phyloP scores from a whole-genome alignment of 2,797 vertebrate species.

The Eleutherodactylus coqui region DNA sequence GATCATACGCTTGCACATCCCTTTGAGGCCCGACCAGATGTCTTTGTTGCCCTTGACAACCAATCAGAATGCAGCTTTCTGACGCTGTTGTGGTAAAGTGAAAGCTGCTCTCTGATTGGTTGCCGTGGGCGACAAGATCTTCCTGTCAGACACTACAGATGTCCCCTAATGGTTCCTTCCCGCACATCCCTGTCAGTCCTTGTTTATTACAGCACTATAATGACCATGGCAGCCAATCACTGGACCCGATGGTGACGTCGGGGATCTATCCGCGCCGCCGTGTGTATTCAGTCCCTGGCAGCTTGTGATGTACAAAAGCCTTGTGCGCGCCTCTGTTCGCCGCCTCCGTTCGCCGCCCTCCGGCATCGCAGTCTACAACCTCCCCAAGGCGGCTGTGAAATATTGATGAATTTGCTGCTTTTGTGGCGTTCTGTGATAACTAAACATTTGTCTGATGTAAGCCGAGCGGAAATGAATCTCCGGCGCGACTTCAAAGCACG shows the following conservation, averaged over 20 bases:
- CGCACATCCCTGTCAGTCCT: too few species aligned
- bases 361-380: slow-evolving; percentile 92
- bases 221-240: background rate
- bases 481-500: slow-evolving; percentile 79
- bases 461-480: slow-evolving; percentile 80
- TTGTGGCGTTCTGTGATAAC: slow-evolving; percentile 84
- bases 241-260: too few species aligned
- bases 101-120: too few species aligned
- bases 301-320: slow-evolving; percentile 95
- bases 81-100: too few species aligned
- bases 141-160: too few species aligned
- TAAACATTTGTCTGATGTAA: slow-evolving; percentile 86
- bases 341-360: slow-evolving; percentile 96
- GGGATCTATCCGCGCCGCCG: slow-evolving; percentile 80
- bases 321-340: slow-evolving; percentile 97
- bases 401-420: slow-evolving; percentile 93
- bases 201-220: too few species aligned
- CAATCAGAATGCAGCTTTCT: too few species aligned
- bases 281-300: slow-evolving; percentile 80
- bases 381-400: slow-evolving; percentile 98
- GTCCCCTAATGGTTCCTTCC: too few species aligned
- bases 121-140: too few species aligned
- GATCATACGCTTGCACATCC: too few species aligned
- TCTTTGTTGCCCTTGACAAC: too few species aligned
- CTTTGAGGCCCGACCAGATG: too few species aligned